These are phyloP conservation scores for Oconnorella tubifera DNA, from an alignment of 2,888 invertebrate genomes.

Conservation along the genomic window DNA sequence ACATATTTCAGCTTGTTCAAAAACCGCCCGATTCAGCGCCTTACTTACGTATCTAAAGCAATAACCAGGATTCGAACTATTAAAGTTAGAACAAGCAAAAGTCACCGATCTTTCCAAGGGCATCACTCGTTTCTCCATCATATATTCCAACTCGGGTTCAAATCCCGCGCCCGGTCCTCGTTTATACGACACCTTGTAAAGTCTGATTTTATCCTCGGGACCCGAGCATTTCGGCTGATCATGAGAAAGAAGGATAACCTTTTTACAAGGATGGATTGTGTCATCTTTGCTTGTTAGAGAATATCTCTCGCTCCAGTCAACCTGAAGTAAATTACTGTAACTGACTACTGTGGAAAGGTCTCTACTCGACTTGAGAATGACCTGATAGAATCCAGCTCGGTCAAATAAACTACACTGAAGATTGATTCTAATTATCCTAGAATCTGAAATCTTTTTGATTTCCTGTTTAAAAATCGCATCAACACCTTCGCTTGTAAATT, in stretches of 20 bases:
- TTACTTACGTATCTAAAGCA: slow-evolving; percentile 48
- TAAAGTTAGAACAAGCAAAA: slow-evolving; percentile 42
- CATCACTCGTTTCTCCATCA: slow-evolving; percentile 6
- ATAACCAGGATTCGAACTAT: slow-evolving; percentile 41
- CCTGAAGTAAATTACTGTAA: slow-evolving; percentile 10
- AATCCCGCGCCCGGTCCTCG: not conserved
- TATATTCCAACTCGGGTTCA: slow-evolving; percentile 3
- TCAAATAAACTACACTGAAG: slow-evolving; percentile 13
- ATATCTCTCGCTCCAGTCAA: slow-evolving; percentile 17
- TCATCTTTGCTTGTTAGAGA: not conserved
- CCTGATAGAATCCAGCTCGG: slow-evolving; percentile 18
- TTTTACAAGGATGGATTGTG: slow-evolving; percentile 13
- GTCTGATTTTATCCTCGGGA: slow-evolving; percentile 14
- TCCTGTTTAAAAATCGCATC: not conserved
- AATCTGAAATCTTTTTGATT: not conserved
- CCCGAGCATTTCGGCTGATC: slow-evolving; percentile 15
- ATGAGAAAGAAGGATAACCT: slow-evolving; percentile 6
- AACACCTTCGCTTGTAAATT: not conserved
- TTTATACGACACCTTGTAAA: not conserved
- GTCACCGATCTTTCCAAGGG: not conserved
- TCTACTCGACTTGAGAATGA: slow-evolving; percentile 1
- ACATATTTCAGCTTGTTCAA: slow-evolving; percentile 43
- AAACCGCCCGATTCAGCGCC: slow-evolving; percentile 39
- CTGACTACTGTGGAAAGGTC: not conserved
- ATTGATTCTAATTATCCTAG: not conserved